phyloP scores from a whole-genome alignment of 1,140 invertebrate species.

The Diachasmimorpha longicaudata region DNA sequence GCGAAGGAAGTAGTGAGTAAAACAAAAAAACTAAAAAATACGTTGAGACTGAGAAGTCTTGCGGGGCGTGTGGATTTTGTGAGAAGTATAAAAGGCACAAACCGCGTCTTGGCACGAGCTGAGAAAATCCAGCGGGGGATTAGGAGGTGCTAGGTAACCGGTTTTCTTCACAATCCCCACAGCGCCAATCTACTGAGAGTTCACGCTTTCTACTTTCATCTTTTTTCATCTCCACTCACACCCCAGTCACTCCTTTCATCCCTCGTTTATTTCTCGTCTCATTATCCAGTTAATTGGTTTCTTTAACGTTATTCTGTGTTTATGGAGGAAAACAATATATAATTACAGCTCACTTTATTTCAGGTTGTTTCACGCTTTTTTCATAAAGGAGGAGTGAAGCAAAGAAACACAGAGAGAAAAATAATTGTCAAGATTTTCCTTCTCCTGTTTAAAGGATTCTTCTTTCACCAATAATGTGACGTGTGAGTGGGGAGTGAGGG shows the following conservation, averaged over 20 bases:
- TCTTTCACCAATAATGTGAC: too few relatives aligned
- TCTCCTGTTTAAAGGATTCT: too few relatives aligned
- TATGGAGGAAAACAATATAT: neutral
- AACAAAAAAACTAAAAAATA: neutral
- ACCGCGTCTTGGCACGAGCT: conserved; percentile 20
- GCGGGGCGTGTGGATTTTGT: conserved; percentile 1
- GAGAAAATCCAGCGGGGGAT: conserved; percentile 21
- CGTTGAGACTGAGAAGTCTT: neutral
- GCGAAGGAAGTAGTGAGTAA: neutral
- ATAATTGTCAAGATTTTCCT: too few relatives aligned
- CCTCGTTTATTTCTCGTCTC: neutral
- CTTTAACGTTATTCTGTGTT: neutral
- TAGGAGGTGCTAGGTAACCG: conserved; percentile 21
- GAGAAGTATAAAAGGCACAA: conserved; percentile 13
- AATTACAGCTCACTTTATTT: neutral
- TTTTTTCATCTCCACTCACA: neutral
- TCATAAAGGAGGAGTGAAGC: too few relatives aligned
- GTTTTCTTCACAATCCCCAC: conserved; percentile 19
- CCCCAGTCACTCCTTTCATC: neutral
- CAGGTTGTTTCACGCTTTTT: neutral
- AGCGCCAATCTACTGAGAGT: conserved; percentile 20
- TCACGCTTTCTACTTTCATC: neutral
- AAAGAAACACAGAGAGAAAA: too few relatives aligned
- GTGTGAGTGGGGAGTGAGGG: too few relatives aligned
- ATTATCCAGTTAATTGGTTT: neutral